Evolutionary conservation across 2,113 vertebrate genomes (phyloP), one percentile per base, ranked within the genome.

Genomic region (Amphilophus citrinellus): DNA sequence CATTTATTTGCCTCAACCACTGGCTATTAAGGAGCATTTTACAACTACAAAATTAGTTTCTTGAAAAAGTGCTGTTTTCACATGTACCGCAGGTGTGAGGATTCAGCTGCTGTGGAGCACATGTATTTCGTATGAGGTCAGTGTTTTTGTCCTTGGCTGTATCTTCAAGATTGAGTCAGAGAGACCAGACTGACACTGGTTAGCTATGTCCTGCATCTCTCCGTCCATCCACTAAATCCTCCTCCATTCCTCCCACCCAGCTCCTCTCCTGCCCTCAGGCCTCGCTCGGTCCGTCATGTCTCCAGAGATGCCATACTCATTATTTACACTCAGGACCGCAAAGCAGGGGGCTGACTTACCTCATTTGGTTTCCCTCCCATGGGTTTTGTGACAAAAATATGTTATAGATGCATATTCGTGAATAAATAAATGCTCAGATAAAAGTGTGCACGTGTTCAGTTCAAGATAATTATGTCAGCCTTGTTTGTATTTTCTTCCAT

Each of bases 261-360:
- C 32, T 76, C 44, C 44, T 39, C 77, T 66, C 58, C 63, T 84
- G 82, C 76, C 88, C 87, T 86, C 66, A 8, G 87, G 89, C 76
- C 76, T 62, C 0, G 18, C 42, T 79, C 15, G 1, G 71, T 82
- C 81, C 32, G 7, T 27, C 68, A 57, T 10, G 30, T 91, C 90
- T 80, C 88, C 56, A n/a, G 87, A 90, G 89, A 90, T 47, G 3
- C 86, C 61, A 32, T 84, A 83, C 93, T 90, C 85, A 95, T 95
- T 94, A 95, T 94, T 95, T 91, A 95, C 91, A 77, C 85, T 30
- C 78, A 39, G 85, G 77, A 83, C 78, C 82, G 47, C 75, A 62
- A 27, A 30, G 79, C 88, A 82, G 83, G 30, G 53, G 27, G 61
- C 82, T 50, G 83, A 83, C 75, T 85, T 79, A 32, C 66, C 57